Conservation (phyloP, 2,797 vertebrate genomes). For the Sebastes miniatus region DNA sequence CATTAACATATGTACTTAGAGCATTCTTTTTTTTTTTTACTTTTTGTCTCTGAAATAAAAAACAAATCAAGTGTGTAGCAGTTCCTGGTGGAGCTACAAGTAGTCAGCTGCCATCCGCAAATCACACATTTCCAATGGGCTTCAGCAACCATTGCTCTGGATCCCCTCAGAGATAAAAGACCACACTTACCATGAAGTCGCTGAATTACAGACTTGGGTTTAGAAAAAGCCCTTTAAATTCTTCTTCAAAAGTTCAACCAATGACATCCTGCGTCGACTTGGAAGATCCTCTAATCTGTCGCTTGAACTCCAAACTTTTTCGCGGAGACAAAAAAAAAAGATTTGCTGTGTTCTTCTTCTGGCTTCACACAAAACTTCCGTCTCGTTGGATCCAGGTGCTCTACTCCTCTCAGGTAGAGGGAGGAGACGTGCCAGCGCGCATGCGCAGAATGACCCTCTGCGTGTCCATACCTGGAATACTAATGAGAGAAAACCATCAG, state of each 20-base stretch:
- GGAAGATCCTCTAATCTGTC: neutral
- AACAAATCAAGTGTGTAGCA: neutral
- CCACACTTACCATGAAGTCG: slow-evolving; percentile 63
- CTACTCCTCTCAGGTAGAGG: slow-evolving; percentile 79
- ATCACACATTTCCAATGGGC: neutral
- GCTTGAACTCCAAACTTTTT: neutral
- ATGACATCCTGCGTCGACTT: slow-evolving; percentile 45
- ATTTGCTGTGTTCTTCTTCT: neutral
- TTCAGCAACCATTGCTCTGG: neutral
- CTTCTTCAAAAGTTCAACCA: neutral
- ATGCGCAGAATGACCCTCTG: slow-evolving; percentile 62
- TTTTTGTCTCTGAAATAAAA: neutral
- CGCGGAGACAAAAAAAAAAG: neutral
- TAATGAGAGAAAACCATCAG: neutral
- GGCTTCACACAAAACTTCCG: slow-evolving; percentile 78
- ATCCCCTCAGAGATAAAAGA: slow-evolving; percentile 20
- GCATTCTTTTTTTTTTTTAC: neutral
- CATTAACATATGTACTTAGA: neutral
- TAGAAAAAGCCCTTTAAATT: neutral
- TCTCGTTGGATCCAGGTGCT: slow-evolving; percentile 86
- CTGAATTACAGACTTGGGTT: slow-evolving; percentile 8
- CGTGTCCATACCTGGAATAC: slow-evolving; percentile 44
- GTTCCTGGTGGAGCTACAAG: neutral
- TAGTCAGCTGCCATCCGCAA: neutral
- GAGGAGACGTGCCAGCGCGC: slow-evolving; percentile 68